Conservation (phyloP, 1,140 invertebrate species). For the Solenopsis invicta region DNA sequence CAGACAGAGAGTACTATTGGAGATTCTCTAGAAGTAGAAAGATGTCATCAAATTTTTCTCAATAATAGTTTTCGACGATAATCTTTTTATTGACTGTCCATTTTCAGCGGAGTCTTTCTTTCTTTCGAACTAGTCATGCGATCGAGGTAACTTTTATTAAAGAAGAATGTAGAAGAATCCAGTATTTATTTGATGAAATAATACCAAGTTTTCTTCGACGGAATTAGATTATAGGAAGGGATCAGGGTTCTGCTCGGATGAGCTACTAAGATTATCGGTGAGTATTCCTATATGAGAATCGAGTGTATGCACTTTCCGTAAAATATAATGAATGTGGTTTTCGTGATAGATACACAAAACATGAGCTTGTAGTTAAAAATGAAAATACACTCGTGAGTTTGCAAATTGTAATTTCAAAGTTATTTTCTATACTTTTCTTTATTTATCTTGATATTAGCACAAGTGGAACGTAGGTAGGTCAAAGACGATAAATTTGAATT, state of each 20-base stretch:
- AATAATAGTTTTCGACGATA: conserved; percentile 39
- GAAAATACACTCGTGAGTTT: conserved; percentile 31
- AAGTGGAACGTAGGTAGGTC: neutral
- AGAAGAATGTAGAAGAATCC: conserved; percentile 37
- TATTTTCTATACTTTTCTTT: neutral
- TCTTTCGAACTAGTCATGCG: conserved; percentile 21
- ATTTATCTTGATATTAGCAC: neutral
- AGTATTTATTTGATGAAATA: conserved; percentile 60
- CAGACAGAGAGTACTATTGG: conserved; percentile 1
- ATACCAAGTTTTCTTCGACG: conserved; percentile 8
- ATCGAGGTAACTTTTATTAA: conserved; percentile 42
- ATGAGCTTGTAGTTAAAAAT: conserved; percentile 13
- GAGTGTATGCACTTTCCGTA: neutral
- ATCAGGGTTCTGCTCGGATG: conserved; percentile 19
- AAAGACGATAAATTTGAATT: neutral
- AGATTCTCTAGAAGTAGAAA: conserved; percentile 21
- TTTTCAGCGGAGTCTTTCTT: conserved; percentile 30
- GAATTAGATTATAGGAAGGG: conserved; percentile 38
- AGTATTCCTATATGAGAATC: conserved; percentile 16
- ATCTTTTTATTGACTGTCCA: conserved; percentile 56
- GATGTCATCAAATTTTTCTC: conserved; percentile 35
- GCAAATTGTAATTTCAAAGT: neutral
- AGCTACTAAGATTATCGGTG: conserved; percentile 39
- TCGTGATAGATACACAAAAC: conserved; percentile 30
- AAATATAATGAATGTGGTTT: conserved; percentile 23